Conservation (phyloP, 2,888 invertebrate genomes). For the Cataglyphis altisquamis region DNA sequence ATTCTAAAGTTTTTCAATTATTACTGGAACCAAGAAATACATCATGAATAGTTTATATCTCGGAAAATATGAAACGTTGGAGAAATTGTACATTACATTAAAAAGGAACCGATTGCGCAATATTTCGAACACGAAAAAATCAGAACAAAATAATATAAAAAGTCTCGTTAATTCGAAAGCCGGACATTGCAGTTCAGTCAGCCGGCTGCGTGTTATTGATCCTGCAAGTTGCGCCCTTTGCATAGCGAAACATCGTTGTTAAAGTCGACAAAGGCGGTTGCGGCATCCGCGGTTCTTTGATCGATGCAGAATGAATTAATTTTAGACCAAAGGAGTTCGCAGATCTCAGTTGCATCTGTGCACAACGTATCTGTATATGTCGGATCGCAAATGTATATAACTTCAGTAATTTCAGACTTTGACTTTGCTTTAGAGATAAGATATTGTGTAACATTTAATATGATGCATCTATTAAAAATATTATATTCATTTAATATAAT, state of each 20-base stretch:
- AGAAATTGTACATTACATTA: neutral
- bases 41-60: neutral
- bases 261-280: slow-evolving; percentile 39
- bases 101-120: neutral
- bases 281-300: slow-evolving; percentile 27
- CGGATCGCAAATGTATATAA: neutral
- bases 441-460: neutral
- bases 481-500: neutral
- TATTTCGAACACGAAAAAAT: neutral
- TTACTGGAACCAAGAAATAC: neutral
- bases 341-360: neutral
- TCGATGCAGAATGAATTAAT: slow-evolving; percentile 40
- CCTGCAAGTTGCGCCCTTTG: slow-evolving; percentile 49
- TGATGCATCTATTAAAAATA: neutral
- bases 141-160: slow-evolving; percentile 27
- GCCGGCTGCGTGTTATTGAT: slow-evolving; percentile 42
- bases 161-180: slow-evolving; percentile 39
- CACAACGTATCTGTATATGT: neutral
- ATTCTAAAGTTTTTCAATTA: neutral
- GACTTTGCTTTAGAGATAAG: neutral
- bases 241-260: slow-evolving; percentile 32
- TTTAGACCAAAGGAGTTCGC: neutral
- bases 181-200: slow-evolving; percentile 35
- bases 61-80: neutral
- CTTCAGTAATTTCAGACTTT: neutral